Percentiles rank a stretch among this genome's conserved stretches.
Evolutionary conservation across 92 coral and sea anemone species (phyloP).

Genomic region (Zoanthus gigantus): DNA sequence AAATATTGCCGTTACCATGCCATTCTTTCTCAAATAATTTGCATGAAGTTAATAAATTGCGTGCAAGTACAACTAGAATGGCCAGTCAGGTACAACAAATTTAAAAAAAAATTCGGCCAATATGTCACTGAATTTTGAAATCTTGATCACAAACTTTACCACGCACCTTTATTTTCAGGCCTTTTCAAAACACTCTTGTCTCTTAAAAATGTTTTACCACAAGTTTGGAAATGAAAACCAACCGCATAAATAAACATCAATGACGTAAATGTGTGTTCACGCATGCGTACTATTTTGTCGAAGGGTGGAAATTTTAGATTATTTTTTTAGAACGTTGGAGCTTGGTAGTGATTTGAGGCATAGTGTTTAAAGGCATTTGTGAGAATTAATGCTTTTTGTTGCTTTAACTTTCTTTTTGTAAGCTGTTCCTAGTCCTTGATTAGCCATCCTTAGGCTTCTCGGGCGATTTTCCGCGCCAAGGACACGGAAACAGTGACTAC

Average conservation of each 20-base stretch:
- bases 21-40: too few species aligned
- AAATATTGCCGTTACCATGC: neutral
- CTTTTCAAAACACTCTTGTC: neutral
- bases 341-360: neutral
- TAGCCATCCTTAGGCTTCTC: neutral
- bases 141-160: neutral
- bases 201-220: neutral
- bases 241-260: slow-evolving; percentile 2
- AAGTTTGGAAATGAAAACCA: neutral
- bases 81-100: neutral
- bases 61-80: neutral
- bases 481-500: slow-evolving; percentile 13
- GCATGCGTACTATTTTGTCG: slow-evolving; percentile 17
- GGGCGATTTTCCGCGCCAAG: neutral
- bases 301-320: neutral
- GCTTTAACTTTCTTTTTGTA: neutral
- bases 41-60: neutral
- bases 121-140: neutral
- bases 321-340: neutral
- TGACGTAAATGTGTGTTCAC: slow-evolving; percentile 23
- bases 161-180: neutral
- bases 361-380: slow-evolving; percentile 6
- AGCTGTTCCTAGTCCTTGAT: neutral
- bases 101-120: neutral
- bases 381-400: neutral